phyloP scores from a whole-genome alignment of 2,113 vertebrate species.

The Ceuthmochares aereus region DNA sequence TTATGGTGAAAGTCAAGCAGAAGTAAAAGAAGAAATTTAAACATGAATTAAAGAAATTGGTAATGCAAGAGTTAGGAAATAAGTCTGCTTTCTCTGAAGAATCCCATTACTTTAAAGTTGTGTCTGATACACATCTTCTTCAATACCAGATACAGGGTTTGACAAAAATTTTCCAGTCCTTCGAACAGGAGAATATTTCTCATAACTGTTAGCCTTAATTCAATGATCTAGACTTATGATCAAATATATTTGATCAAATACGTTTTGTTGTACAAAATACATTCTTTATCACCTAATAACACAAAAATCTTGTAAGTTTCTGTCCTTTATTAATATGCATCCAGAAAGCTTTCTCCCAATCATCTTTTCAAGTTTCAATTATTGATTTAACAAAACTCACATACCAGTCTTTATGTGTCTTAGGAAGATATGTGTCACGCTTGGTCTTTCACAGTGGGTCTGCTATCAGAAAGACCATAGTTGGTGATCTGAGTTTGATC shows the following conservation, averaged over 20 bases:
- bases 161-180: neutral
- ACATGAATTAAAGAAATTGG: neutral
- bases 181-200: neutral
- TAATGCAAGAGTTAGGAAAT: neutral
- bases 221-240: neutral
- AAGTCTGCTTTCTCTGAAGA: neutral
- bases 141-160: neutral
- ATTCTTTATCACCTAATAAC: neutral
- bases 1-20: neutral
- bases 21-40: neutral
- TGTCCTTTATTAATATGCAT: neutral
- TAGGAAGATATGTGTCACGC: rapidly evolving
- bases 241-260: neutral
- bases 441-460: neutral
- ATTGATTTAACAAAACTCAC: neutral
- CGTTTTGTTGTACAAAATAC: neutral
- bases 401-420: neutral
- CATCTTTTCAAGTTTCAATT: neutral
- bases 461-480: neutral
- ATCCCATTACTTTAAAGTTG: neutral
- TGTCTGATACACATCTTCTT: neutral
- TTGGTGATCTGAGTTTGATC: neutral
- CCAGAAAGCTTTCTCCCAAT: neutral
- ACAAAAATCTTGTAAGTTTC: neutral
- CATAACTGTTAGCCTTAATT: neutral